Evolutionary conservation across 2,888 invertebrate genomes (phyloP).

Genomic region (Hylaea fasciaria): DNA sequence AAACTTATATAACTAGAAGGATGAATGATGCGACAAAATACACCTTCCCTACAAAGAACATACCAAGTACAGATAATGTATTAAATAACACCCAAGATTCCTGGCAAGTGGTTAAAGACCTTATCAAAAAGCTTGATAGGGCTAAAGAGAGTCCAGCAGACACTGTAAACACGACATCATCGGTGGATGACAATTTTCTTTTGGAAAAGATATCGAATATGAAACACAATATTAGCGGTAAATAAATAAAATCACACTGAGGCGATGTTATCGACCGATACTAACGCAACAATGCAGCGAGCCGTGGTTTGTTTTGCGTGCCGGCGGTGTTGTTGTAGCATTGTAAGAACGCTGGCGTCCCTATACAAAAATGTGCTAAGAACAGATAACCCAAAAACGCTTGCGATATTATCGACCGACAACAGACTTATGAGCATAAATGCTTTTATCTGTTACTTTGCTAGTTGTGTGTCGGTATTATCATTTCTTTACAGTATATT

Average conservation of each 20-base stretch:
- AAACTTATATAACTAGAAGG: constrained; percentile 15
- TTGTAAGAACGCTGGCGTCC: no score
- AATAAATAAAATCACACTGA: not conserved
- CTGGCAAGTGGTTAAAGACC: constrained; percentile 51
- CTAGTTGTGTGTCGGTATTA: no score
- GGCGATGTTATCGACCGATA: no score
- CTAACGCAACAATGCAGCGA: no score
- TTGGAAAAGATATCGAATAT: constrained; percentile 50
- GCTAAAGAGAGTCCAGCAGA: constrained; percentile 28
- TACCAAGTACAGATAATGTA: constrained; percentile 9
- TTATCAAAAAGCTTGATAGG: constrained; percentile 54
- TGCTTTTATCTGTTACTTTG: no score
- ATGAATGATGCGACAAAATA: constrained; percentile 28
- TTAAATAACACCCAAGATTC: constrained; percentile 34
- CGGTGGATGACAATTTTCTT: constrained; percentile 41
- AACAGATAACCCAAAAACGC: no score
- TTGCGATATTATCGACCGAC: no score
- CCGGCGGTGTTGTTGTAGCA: no score
- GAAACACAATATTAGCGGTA: constrained; percentile 57
- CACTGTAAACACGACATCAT: constrained; percentile 20
- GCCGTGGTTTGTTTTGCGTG: no score
- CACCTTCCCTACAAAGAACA: constrained; percentile 33
- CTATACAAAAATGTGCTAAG: no score
- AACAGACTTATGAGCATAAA: no score
- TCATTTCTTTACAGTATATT: constrained; percentile 38